Base-by-base conservation (phyloP, 2,888 invertebrate species). In the Phortica magna region DNA sequence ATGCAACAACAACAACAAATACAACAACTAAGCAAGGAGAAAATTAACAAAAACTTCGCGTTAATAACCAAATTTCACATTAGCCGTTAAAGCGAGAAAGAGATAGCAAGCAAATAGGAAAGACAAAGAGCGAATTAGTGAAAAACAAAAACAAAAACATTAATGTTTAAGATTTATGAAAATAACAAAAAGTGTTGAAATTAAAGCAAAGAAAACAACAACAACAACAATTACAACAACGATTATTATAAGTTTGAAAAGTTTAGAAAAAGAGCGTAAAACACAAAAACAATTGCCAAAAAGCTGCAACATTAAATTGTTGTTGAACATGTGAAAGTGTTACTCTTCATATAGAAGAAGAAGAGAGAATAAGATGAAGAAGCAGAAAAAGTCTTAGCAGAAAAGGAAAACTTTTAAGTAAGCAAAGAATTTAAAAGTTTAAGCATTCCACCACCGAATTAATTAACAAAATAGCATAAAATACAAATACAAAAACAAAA, bases 391-490 rank as follows among this genome's bases (percentile, higher is more conserved):
- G 57, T 57, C 9, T 10, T 7, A 73, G 41, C 59, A 12, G 77
- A 65, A 53, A 70, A 70, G 68, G 64, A 19, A 61, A 76, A 76
- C 73, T 53, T 73, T 79, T 76, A 85, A 76, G 31, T 2, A 31
- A 31, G 80, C 81, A 79, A 78, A 76, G 86, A 83, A 59, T 43
- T 74, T 79, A 76, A 85, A 77, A 81, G 84, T 81, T 79, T 76
- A 85, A 82, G 87, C 85, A 85, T 85, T 85, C 85, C 88, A 88
- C 85, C 85, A 85, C 85, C 85, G 84, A 84, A 85, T 78, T 77
- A 83, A 76, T 67, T 65, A 78, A 77, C 77, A 78, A 43, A 76
- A 76, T 76, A 79, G 55, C 55, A 71, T 57, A 73, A 61, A 19
- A 61, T 64, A 73, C 7, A 57, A 70, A 68, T 43, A 73, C 55